Base-by-base conservation (phyloP, 2,888 invertebrate genomes). In the Hemistola chrysoprasaria region DNA sequence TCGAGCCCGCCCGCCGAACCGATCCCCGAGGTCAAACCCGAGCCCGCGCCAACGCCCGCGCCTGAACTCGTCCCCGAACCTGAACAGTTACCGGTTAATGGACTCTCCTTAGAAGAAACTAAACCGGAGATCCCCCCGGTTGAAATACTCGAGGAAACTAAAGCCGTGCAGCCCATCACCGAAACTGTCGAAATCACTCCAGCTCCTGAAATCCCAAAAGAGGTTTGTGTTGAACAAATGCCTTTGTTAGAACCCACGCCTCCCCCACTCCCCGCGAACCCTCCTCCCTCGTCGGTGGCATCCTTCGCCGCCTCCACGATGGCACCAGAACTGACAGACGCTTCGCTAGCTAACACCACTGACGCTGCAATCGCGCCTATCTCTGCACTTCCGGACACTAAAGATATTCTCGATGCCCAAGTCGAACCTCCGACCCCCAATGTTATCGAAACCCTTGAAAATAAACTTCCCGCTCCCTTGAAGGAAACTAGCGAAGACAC, bases 261-360 rank as follows among this genome's bases (percentile, higher is more conserved):
- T 80, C 94, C 93, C 73, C 93, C 94, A 63, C 91, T 94, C 72
- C 94, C 94, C 59, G 91, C 92, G 73, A 92, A 92, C 73, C 93
- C 93, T 71, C 94, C 94, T 75, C 94, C 94, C 62, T 93, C 93
- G 69, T 93, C 93, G 83, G 92, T 93, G 86, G 92, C 92, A 78
- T 92, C 92, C 64, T 93, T 94, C 81, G 93, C 93, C 78, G 92
- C 91, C 71, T 91, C 91, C 71, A 92, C 92, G 53, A 92, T 92
- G 91, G 92, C 92, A 73, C 90, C 83, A 61, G 87, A 87, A 66
- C 59, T 78, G 70, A 71, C 81, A 61, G 78, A 78, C 56, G 77
- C 84, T 82, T 78, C 81, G 70, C 78, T 78, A 70, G 66, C 73
- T 78, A 83, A 80, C 72, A 74, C 76, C 60, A 66, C 81, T 65